A percentile compares a stretch with the other conserved stretches of the same genome.
phyloP scores from a whole-genome alignment of 2,113 vertebrate species.

The Gobius niger region DNA sequence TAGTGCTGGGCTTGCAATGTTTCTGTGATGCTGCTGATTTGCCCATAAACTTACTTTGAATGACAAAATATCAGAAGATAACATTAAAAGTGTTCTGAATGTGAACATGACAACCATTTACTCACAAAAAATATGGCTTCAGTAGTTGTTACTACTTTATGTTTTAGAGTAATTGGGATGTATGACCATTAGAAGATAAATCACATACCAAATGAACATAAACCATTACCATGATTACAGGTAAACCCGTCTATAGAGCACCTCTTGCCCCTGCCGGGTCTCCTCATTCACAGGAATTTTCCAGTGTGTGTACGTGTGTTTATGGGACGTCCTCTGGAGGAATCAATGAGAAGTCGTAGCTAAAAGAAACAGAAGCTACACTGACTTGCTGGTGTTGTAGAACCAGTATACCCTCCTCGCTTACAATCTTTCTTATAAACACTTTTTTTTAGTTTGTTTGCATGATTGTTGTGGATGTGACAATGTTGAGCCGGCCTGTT shows the following conservation, averaged over 20 bases:
- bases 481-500: slow-evolving; percentile 38
- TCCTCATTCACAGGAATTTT: slow-evolving; percentile 62
- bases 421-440: background rate
- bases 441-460: background rate
- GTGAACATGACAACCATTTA: too few species aligned
- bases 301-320: slow-evolving; percentile 42
- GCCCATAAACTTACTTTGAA: background rate
- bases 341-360: slow-evolving; percentile 49
- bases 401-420: background rate
- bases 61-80: background rate
- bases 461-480: slow-evolving; percentile 15
- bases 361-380: slow-evolving; percentile 39
- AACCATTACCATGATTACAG: background rate
- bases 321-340: slow-evolving; percentile 53
- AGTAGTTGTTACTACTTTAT: too few species aligned
- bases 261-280: slow-evolving; percentile 36
- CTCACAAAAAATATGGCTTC: too few species aligned
- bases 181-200: too few species aligned
- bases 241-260: background rate
- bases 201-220: too few species aligned
- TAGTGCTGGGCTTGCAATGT: background rate
- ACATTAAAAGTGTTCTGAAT: too few species aligned
- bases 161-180: too few species aligned
- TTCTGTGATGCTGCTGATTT: background rate
- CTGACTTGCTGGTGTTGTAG: slow-evolving; percentile 22